Conservation (phyloP, 30 jellyfish, hydroid and myxozoan genomes). For the Mastigias papua region DNA sequence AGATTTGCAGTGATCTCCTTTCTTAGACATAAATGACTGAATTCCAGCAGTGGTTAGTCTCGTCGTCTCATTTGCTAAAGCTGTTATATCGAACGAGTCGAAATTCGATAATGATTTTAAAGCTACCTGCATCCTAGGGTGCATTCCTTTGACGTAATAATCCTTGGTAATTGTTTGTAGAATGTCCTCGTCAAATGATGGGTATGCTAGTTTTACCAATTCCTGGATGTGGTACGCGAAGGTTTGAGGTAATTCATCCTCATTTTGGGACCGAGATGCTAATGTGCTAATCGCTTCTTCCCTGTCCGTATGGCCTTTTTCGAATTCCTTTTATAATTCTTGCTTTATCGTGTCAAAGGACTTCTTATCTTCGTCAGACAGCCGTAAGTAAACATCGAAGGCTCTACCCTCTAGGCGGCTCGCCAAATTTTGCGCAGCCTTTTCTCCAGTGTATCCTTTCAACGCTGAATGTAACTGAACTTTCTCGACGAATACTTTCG, state of each 20-base stretch:
- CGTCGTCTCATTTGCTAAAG: constrained; percentile 27
- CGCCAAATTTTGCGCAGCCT: constrained; percentile 44
- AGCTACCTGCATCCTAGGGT: constrained; percentile 58
- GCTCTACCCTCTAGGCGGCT: constrained; percentile 47
- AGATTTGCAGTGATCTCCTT: neutral
- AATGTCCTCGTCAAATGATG: constrained; percentile 26
- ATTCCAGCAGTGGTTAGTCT: constrained; percentile 66
- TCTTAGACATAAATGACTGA: constrained; percentile 19
- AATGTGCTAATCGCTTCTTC: constrained; percentile 47
- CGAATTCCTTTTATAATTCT: constrained; percentile 51
- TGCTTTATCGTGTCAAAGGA: constrained; percentile 23
- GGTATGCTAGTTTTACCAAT: constrained; percentile 55
- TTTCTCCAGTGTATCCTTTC: constrained; percentile 63
- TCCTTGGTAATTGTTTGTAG: constrained; percentile 32
- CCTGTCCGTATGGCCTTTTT: constrained; percentile 45
- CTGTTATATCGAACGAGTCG: neutral
- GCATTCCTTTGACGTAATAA: constrained; percentile 53
- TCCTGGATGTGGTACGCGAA: constrained; percentile 34
- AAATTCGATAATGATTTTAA: constrained; percentile 42
- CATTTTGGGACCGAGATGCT: constrained; percentile 33
- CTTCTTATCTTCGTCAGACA: constrained; percentile 30
- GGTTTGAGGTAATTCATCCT: constrained; percentile 50
- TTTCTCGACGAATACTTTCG: constrained; percentile 40
- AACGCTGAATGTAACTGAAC: constrained; percentile 48
- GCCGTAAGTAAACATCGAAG: constrained; percentile 52